phyloP scores from a whole-genome alignment of 2,888 invertebrate species.

The Eutolmus rufibarbis region DNA sequence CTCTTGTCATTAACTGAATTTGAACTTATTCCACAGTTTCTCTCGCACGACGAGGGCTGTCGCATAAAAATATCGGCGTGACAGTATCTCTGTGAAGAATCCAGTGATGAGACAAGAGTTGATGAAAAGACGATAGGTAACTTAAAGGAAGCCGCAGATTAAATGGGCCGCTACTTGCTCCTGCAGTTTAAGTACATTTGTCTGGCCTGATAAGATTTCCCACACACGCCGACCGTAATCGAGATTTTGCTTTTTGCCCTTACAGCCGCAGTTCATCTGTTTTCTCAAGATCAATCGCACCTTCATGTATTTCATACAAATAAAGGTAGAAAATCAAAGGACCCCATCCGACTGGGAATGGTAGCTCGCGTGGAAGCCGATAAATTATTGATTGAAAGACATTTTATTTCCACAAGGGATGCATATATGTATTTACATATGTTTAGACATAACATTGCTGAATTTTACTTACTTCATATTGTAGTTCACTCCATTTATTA shows the following conservation, averaged over 20 bases:
- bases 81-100: slow-evolving; percentile 41
- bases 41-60: neutral
- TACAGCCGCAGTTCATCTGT: slow-evolving; percentile 7
- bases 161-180: slow-evolving; percentile 44
- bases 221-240: slow-evolving; percentile 42
- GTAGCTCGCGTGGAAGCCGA: neutral
- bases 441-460: neutral
- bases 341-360: neutral
- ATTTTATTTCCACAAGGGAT: neutral
- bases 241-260: slow-evolving; percentile 16
- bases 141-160: slow-evolving; percentile 37
- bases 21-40: slow-evolving; percentile 3
- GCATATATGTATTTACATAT: neutral
- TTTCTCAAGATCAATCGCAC: slow-evolving; percentile 36
- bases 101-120: slow-evolving; percentile 41
- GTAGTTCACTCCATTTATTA: neutral
- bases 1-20: neutral
- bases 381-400: neutral
- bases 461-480: neutral
- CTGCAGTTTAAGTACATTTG: slow-evolving; percentile 45
- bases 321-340: slow-evolving; percentile 10
- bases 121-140: slow-evolving; percentile 29
- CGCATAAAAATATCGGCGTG: slow-evolving; percentile 45
- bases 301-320: slow-evolving; percentile 26
- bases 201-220: slow-evolving; percentile 45